Evolutionary conservation across 1,140 invertebrate species (phyloP).

Genomic region (Meloidogyne hapla): DNA sequence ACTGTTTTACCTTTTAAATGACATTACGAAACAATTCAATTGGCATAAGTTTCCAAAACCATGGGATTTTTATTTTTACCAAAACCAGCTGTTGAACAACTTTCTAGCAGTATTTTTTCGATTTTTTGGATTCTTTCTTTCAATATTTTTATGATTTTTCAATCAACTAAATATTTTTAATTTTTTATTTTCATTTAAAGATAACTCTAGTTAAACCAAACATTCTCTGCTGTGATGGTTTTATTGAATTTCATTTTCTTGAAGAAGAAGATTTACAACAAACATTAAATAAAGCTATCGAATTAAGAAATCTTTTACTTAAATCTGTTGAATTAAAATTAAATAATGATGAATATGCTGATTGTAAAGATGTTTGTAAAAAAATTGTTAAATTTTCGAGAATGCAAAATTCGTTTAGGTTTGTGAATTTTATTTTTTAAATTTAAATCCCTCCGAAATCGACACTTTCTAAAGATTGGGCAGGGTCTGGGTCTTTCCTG

Average conservation of each 20-base stretch:
- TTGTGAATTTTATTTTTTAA: conserved; percentile 12
- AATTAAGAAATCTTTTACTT: conserved; percentile 32
- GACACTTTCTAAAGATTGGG: too few species aligned
- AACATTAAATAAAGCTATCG: conserved; percentile 34
- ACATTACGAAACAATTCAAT: too few species aligned
- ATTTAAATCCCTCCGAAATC: too few species aligned
- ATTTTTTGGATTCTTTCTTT: too few species aligned
- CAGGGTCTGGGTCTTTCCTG: too few species aligned
- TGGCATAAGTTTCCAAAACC: too few species aligned
- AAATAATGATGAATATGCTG: conserved; percentile 32
- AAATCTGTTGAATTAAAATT: conserved; percentile 41
- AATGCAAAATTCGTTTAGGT: conserved; percentile 33
- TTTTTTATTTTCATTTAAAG: conserved; percentile 24
- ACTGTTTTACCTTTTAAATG: too few species aligned
- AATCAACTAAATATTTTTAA: too few species aligned
- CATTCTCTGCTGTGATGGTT: conserved; percentile 43
- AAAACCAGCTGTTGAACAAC: too few species aligned
- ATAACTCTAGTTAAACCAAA: conserved; percentile 15
- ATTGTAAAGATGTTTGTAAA: conserved; percentile 26
- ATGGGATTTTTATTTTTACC: too few species aligned
- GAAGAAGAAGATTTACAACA: conserved; percentile 32
- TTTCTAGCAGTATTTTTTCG: too few species aligned
- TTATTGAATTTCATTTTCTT: conserved; percentile 42
- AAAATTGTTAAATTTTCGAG: conserved; percentile 42
- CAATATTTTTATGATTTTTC: too few species aligned